phyloP scores from a whole-genome alignment of 2,888 invertebrate genomes.

The Therioaphis trifolii region DNA sequence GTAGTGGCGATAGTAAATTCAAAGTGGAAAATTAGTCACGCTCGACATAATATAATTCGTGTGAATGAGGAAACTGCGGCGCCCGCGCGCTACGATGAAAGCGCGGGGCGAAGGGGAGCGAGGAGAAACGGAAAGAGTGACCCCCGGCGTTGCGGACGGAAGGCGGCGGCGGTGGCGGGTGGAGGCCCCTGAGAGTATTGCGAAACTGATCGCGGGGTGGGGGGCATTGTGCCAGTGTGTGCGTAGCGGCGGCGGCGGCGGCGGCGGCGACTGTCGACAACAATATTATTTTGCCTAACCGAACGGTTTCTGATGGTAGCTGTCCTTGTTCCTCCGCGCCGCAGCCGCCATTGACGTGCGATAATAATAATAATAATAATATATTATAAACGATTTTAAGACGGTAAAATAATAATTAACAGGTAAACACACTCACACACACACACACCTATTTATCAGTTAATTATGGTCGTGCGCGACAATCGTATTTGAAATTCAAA shows the following conservation, averaged over 20 bases:
- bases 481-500: too few species aligned
- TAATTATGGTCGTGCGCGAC: too few species aligned
- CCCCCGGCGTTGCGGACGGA: not conserved
- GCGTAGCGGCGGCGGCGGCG: not conserved
- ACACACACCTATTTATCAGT: too few species aligned
- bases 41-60: slow-evolving; percentile 9
- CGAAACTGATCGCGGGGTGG: slow-evolving; percentile 41
- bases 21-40: slow-evolving; percentile 22
- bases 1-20: not conserved
- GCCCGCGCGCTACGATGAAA: not conserved
- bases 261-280: slow-evolving; percentile 10
- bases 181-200: not conserved
- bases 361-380: slow-evolving; percentile 9
- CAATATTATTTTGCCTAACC: not conserved
- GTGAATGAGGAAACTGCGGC: slow-evolving; percentile 23
- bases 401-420: too few species aligned
- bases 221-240: not conserved
- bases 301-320: not conserved
- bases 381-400: too few species aligned
- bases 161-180: not conserved
- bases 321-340: not conserved
- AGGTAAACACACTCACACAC: too few species aligned
- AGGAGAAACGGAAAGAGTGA: not conserved
- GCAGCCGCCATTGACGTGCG: not conserved
- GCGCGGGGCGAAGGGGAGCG: not conserved